Conservation (phyloP, 2,888 invertebrate genomes). For the Panopea generosa region DNA sequence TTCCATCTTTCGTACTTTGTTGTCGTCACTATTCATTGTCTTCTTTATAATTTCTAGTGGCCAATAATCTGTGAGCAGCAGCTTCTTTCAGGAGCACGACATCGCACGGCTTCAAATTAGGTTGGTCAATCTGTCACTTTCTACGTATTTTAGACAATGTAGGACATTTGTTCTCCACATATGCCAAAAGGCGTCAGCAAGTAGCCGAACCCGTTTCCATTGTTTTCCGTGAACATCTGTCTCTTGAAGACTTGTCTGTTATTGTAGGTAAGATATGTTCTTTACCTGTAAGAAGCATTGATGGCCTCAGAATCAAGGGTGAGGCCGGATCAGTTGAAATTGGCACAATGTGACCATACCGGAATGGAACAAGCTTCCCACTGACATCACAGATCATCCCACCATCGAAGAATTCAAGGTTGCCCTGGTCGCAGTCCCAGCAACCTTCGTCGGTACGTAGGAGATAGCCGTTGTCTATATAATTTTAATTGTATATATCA, state of each 20-base stretch:
- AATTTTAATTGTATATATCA: too few relatives aligned
- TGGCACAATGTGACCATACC: neutral
- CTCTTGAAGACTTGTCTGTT: neutral
- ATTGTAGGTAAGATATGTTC: neutral
- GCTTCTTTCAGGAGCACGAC: slow-evolving; percentile 5
- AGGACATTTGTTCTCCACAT: slow-evolving; percentile 14
- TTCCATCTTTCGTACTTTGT: neutral
- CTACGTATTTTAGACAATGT: slow-evolving; percentile 7
- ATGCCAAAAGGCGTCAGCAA: slow-evolving; percentile 22
- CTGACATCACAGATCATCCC: too few relatives aligned
- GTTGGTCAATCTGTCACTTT: neutral
- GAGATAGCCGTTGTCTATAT: too few relatives aligned
- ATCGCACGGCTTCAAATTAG: neutral
- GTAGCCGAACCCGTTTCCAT: slow-evolving; percentile 29
- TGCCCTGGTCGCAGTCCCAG: too few relatives aligned
- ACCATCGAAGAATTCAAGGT: too few relatives aligned
- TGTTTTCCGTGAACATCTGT: slow-evolving; percentile 2
- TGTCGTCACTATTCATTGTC: neutral
- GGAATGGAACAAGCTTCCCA: too few relatives aligned
- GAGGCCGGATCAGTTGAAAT: neutral
- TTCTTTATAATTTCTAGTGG: neutral
- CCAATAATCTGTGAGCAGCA: neutral
- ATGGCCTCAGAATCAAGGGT: neutral
- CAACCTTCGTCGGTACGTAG: too few relatives aligned
- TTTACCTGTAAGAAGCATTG: neutral